These are phyloP conservation scores for Morpho helenor DNA, from an alignment of 2,888 invertebrate genomes.

Conservation along the genomic window DNA sequence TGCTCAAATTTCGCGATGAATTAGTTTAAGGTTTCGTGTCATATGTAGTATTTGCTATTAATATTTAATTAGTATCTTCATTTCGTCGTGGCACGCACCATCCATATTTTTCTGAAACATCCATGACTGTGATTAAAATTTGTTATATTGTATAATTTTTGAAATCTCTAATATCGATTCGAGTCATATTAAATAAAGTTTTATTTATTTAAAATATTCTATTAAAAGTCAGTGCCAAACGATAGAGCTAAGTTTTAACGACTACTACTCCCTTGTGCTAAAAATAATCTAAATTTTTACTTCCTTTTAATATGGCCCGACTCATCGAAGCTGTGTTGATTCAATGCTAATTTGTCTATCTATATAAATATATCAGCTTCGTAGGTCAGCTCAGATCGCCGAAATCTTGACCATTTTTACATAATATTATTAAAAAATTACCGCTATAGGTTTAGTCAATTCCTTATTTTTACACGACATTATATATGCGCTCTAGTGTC, in stretches of 20 bases:
- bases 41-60: constrained; percentile 69
- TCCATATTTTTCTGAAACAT: constrained; percentile 53
- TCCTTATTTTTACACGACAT: constrained; percentile 74
- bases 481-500: constrained; percentile 60
- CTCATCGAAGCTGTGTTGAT: constrained; percentile 54
- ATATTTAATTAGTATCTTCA: constrained; percentile 51
- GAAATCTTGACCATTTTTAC: constrained; percentile 76
- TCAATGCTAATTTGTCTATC: constrained; percentile 22
- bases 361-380: constrained; percentile 45
- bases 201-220: constrained; percentile 44
- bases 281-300: constrained; percentile 59
- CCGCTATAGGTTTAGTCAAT: constrained; percentile 77
- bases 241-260: constrained; percentile 73
- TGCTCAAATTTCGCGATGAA: constrained; percentile 75
- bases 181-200: constrained; percentile 35
- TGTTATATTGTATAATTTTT: constrained; percentile 50
- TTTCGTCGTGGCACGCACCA: constrained; percentile 68
- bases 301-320: constrained; percentile 52
- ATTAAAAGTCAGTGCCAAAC: constrained; percentile 73
- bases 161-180: constrained; percentile 49
- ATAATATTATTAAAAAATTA: constrained; percentile 65
- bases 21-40: constrained; percentile 77
- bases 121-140: constrained; percentile 74
- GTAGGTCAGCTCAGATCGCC: constrained; percentile 70
- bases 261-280: constrained; percentile 68